phyloP scores from a whole-genome alignment of 2,888 invertebrate species.

The Synergus umbraculus region DNA sequence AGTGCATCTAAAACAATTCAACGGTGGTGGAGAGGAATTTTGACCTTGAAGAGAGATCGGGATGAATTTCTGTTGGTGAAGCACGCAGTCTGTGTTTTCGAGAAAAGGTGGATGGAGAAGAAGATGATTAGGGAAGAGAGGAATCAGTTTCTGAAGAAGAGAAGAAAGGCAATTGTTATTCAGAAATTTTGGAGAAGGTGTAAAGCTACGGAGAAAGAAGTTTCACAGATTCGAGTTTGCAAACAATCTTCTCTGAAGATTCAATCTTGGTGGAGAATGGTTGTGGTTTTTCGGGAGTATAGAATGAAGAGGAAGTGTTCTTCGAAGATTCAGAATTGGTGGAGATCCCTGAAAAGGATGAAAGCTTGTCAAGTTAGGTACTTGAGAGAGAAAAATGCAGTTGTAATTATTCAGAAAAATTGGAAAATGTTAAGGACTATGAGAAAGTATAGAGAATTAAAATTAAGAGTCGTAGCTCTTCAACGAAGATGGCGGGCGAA shows the following conservation, averaged over 20 bases:
- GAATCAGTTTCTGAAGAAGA: constrained; percentile 69
- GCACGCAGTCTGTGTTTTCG: constrained; percentile 66
- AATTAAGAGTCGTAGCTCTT: no score
- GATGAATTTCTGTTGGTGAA: constrained; percentile 72
- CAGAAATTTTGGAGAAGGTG: constrained; percentile 75
- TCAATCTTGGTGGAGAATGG: constrained; percentile 65
- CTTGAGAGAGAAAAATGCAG: constrained; percentile 49
- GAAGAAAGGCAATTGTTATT: constrained; percentile 74
- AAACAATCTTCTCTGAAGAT: constrained; percentile 57
- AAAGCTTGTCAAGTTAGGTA: constrained; percentile 45
- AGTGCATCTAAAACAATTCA: constrained; percentile 74
- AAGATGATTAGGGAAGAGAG: constrained; percentile 75
- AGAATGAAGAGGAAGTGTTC: constrained; percentile 47
- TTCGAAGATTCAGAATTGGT: constrained; percentile 60
- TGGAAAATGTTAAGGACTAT: constrained; percentile 75
- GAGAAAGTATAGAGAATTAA: constrained; percentile 49
- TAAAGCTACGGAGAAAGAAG: constrained; percentile 57
- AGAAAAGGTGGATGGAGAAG: constrained; percentile 68
- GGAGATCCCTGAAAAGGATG: constrained; percentile 50
- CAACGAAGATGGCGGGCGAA: constrained; percentile 31
- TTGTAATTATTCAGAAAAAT: constrained; percentile 70
- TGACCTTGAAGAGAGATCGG: constrained; percentile 74
- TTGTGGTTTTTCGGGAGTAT: constrained; percentile 50
- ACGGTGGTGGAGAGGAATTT: constrained; percentile 75
- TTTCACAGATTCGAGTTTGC: constrained; percentile 41